Conservation (phyloP, 2,113 vertebrate genomes). For the Delphinus delphis region DNA sequence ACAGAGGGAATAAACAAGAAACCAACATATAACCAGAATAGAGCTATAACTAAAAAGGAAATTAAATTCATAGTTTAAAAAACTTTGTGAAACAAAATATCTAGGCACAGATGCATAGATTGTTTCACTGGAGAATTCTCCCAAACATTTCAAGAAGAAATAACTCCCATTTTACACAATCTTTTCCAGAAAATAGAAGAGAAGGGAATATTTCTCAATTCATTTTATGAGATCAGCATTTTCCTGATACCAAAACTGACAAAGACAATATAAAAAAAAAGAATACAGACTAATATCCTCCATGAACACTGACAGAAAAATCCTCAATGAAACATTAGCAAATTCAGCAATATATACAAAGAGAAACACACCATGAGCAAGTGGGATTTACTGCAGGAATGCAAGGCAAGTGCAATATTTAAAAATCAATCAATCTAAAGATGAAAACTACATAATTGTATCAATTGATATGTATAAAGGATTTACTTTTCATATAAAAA, state of each 20-base stretch:
- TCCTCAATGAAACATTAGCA: not conserved
- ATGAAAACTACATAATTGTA: not conserved
- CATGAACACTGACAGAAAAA: not conserved
- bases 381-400: not conserved
- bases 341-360: not conserved
- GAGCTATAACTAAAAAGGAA: not conserved
- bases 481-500: not conserved
- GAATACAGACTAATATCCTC: not conserved
- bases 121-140: not conserved
- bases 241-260: not conserved
- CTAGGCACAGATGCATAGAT: not conserved
- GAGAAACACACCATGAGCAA: not conserved
- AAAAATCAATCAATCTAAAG: not conserved
- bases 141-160: not conserved
- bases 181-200: not conserved
- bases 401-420: not conserved
- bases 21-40: not conserved
- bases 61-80: not conserved
- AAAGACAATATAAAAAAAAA: not conserved
- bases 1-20: not conserved
- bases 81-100: not conserved
- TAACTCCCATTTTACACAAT: not conserved
- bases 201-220: not conserved
- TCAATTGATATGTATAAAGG: not conserved
- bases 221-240: not conserved